These are phyloP conservation scores for Lutjanus campechanus DNA, from an alignment of 2,797 vertebrate species.

Conservation along the genomic window DNA sequence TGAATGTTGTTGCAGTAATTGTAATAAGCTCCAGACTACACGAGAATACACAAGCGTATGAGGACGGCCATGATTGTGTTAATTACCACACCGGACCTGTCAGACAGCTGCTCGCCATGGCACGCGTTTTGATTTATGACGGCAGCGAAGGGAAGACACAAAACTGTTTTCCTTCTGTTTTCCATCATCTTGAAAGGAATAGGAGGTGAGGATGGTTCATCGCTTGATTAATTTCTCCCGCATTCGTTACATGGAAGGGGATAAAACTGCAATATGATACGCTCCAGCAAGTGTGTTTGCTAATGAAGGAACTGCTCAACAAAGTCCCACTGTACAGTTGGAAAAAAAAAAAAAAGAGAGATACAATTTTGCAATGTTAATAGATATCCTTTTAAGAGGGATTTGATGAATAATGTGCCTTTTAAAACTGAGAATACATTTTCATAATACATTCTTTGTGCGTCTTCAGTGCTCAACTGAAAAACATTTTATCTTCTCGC, in stretches of 20 bases:
- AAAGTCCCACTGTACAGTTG: slow-evolving; percentile 9
- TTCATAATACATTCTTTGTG: not conserved
- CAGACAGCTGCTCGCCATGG: slow-evolving; percentile 54
- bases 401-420: not conserved
- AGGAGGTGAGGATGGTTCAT: slow-evolving; percentile 52
- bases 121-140: slow-evolving; percentile 72
- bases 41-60: slow-evolving; percentile 12
- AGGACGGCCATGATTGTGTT: slow-evolving; percentile 56
- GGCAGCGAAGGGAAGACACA: slow-evolving; percentile 33
- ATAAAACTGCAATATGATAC: slow-evolving; percentile 16
- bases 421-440: not conserved
- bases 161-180: slow-evolving; percentile 50
- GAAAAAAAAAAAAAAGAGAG: not conserved
- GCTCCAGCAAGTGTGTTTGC: slow-evolving; percentile 26
- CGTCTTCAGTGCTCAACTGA: not conserved
- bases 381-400: not conserved
- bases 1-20: slow-evolving; percentile 47
- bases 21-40: slow-evolving; percentile 62
- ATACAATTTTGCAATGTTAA: not conserved
- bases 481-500: not conserved
- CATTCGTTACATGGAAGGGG: slow-evolving; percentile 25
- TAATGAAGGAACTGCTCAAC: slow-evolving; percentile 46
- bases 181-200: slow-evolving; percentile 51
- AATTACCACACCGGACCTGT: slow-evolving; percentile 67
- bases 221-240: slow-evolving; percentile 60